A percentile compares a stretch with the other conserved stretches of the same genome.
phyloP scores from a whole-genome alignment of 2,888 invertebrate species.

The Acheta domesticus region DNA sequence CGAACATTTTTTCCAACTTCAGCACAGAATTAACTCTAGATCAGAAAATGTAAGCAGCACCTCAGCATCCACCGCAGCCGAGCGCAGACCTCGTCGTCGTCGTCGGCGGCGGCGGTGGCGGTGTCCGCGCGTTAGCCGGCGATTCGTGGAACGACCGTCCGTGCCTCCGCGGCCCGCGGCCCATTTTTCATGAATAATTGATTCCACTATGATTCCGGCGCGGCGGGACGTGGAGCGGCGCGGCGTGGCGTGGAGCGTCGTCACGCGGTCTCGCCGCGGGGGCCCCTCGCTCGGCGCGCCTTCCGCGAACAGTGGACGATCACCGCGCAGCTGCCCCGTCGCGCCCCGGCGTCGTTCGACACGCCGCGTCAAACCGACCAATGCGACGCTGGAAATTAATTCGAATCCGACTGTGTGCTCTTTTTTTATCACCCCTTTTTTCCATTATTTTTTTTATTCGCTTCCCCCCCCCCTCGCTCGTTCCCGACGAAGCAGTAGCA shows the following conservation, averaged over 20 bases:
- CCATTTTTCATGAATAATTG: slow-evolving; percentile 18
- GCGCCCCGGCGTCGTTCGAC: neutral
- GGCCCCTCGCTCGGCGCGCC: neutral
- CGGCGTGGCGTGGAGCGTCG: neutral
- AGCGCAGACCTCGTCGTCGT: no score
- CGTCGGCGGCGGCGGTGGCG: no score
- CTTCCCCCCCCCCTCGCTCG: neutral
- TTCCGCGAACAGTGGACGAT: neutral
- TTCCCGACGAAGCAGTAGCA: neutral
- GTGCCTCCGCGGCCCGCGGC: neutral
- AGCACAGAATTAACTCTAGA: no score
- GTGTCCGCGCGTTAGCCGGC: no score
- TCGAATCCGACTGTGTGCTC: neutral
- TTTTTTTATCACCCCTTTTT: neutral
- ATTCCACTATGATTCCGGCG: slow-evolving; percentile 10
- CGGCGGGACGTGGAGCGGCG: no score
- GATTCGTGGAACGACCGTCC: no score
- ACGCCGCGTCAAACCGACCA: neutral
- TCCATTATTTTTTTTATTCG: neutral
- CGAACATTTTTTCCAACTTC: no score
- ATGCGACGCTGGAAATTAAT: neutral
- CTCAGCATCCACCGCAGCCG: no score
- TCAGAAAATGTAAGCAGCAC: no score
- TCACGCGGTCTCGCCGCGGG: neutral
- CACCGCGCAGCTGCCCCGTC: neutral